phyloP scores from a whole-genome alignment of 2,888 invertebrate species.

The Oithona nana region DNA sequence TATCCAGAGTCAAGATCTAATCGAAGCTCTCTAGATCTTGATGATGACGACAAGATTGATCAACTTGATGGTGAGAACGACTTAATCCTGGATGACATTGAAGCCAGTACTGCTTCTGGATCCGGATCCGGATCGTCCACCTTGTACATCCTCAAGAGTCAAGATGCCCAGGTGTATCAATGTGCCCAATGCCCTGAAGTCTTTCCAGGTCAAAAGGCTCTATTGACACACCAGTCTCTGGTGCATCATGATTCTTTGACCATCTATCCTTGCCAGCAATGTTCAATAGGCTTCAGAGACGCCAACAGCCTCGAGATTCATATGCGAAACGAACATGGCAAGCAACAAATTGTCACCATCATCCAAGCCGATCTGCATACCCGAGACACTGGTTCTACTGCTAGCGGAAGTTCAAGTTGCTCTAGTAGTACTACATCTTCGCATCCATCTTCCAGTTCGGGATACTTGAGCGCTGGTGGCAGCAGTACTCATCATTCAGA shows the following conservation, averaged over 20 bases:
- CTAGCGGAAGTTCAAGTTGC: neutral
- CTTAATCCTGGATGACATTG: neutral
- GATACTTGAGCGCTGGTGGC: too few relatives aligned
- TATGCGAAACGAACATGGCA: neutral
- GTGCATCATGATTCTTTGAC: neutral
- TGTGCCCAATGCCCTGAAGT: neutral
- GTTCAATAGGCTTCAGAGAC: neutral
- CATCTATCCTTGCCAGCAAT: neutral
- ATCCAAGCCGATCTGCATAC: neutral
- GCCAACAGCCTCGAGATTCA: neutral
- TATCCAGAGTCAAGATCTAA: neutral
- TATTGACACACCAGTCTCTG: neutral
- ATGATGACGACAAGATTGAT: slow-evolving; percentile 4
- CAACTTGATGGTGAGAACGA: slow-evolving; percentile 14
- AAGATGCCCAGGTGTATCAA: neutral
- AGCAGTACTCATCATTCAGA: neutral
- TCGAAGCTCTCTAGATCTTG: neutral
- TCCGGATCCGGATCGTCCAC: neutral
- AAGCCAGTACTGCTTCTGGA: neutral
- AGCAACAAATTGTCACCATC: neutral
- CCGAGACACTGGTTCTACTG: neutral
- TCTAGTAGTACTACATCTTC: neutral
- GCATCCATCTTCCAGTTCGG: neutral
- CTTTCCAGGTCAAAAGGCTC: neutral
- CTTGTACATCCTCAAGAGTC: neutral